Percentiles rank a stretch among this genome's conserved stretches.
Evolutionary conservation across 2,797 vertebrate genomes (phyloP).

Genomic region (Gephyroberyx darwinii): DNA sequence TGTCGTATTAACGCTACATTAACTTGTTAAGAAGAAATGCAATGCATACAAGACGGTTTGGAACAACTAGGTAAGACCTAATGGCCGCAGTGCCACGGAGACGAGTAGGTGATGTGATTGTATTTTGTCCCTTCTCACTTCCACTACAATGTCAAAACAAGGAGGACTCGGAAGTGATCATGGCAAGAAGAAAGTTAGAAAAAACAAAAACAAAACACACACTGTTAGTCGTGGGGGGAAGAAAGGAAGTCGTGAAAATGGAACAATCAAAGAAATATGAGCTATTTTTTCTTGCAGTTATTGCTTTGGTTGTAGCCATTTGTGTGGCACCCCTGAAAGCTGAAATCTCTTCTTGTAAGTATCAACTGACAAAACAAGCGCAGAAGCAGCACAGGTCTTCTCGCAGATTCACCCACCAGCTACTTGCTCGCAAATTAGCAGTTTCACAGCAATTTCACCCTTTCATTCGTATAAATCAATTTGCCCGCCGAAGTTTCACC

Average conservation of each 20-base stretch:
- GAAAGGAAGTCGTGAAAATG: slow-evolving; percentile 39
- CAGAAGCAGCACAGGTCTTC: no score
- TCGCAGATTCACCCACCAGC: slow-evolving; percentile 13
- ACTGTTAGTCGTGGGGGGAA: background rate
- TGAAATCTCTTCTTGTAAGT: slow-evolving; percentile 75
- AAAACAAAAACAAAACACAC: slow-evolving; percentile 23
- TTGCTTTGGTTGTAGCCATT: slow-evolving; percentile 63
- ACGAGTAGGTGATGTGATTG: background rate
- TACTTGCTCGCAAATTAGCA: background rate
- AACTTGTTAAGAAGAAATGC: no score
- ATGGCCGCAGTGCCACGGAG: no score
- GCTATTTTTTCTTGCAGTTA: slow-evolving; percentile 12
- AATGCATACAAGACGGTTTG: no score
- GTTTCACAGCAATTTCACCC: background rate
- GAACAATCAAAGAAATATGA: background rate
- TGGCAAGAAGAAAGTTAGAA: slow-evolving; percentile 62
- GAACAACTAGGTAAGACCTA: no score
- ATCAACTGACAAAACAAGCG: background rate
- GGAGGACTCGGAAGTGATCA: slow-evolving; percentile 60
- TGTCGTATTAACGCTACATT: no score
- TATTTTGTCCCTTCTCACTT: slow-evolving; percentile 74
- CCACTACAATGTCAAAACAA: slow-evolving; percentile 71
- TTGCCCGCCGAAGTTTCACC: background rate
- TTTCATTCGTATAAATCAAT: background rate
- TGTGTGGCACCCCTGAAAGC: slow-evolving; percentile 70